Base-by-base conservation (phyloP, 1,140 invertebrate genomes). In the Brachionus angularis region DNA sequence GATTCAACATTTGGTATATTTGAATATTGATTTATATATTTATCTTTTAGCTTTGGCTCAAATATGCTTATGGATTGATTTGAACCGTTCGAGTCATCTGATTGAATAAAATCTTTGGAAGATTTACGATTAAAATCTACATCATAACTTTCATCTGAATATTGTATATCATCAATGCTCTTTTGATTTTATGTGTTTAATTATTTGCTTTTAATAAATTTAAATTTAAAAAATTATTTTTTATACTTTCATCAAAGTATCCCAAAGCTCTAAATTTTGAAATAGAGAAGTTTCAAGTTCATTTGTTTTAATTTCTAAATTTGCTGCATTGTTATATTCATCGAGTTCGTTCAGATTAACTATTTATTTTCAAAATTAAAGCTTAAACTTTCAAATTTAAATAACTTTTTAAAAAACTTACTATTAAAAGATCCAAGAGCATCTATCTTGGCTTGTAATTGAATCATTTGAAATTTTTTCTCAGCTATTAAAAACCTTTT, bases 251-350 rank as follows among this genome's bases (percentile, higher is more conserved):
- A 67, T 67, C 33, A 67, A 23, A 27, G 33, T 33, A 33, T 67
- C 62, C 62, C 62, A 67, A 21, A 67, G 42, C 33, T 67, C 62
- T 47, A 67, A 47, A 67, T 67, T 67, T 50, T 67, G 62, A 27
- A 34, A 42, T 18, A 67, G 29, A 67, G 46, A 47, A 21, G 31
- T 29, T 29, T 46, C 62, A 27, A 67, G 47, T 31, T 12, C 14
- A 4, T 46, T 29, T 23, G 7, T 7, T 21, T 67, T 67, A 3
- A 47, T 42, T 46, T 67, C 62, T 27, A 47, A 67, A 23, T 47
- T 67, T 4, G 46, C 7, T 12, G 47, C 8, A 23, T 67, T 46
- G 14, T 27, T 27, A 52, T 52, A 52, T 2, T 18, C 23, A 31
- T 29, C 47, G 3, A 47, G 25, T 8, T 67, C 62, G 25, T 46